Base-by-base conservation (phyloP, 2,113 vertebrate genomes). In the Turdus rufiventris region DNA sequence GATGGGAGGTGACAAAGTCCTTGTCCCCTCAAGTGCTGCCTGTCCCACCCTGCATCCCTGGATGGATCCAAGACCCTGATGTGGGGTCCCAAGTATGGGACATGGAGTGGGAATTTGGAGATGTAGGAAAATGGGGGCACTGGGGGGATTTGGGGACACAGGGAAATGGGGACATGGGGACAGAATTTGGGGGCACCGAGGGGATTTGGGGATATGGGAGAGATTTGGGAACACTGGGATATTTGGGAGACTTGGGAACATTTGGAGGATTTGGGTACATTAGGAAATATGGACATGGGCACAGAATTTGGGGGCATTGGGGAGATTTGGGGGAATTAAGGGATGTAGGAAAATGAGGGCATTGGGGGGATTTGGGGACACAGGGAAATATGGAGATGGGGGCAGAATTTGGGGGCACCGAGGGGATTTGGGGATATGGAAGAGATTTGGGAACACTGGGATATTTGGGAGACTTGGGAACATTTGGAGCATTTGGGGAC, bases 71-170 rank as follows among this genome's bases (percentile, higher is more conserved):
- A 60, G 53, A 34, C 3, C 29, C 16, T 11, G 29, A 7, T 17
- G 15, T 33, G 60, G 24, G 34, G 6, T 34, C 29, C 16, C 29
- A 18, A 4, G 6, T 23, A 24, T 57, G 60, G 60, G 24, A 40
- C 8, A 3, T 2, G 34, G 20, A 58, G 25, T 26, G 61, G 43
- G 71, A 66, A 85, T 67, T 18, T 54, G 38, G 57, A 38, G 12
- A 42, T 3, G 6, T 26, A 18, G 14, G 47, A 3, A 13, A 18
- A 9, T 36, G 26, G 45, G 7, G 17, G 29, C 2, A 14, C 2
- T 53, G 51, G 10, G 9, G n/a, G 26, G 25, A 31, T 38, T 18
- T 21, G 5, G 26, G 40, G n/a, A 29, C 6, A 20, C 25, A 24
- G 48, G 48, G 11, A 50, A 50, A 50, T 50, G 4, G 8, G 48